Base-by-base conservation (phyloP, 1,140 invertebrate species). In the Bombus sibiricus region DNA sequence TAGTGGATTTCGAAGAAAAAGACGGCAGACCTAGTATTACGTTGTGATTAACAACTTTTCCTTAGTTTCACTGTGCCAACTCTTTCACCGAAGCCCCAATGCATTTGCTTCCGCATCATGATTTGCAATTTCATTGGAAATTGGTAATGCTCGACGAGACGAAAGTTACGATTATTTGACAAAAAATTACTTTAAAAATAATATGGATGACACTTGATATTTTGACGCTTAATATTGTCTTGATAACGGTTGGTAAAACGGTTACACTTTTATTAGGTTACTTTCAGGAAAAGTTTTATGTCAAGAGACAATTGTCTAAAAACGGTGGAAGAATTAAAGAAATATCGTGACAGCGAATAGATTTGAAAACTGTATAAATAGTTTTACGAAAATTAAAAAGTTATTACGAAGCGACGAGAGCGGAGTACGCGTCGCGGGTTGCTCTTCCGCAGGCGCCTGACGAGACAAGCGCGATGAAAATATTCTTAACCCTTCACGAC, bases 11-110 rank as follows among this genome's bases (percentile, higher is more conserved):
- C 15, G 47, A 84, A 81, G 37, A 25, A 34, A 47, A 10, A 28
- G 34, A 9, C 22, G 25, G 32, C 22, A 53, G 28, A 53, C 10
- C 3, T 18, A 8, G 34, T 25, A 39, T 22, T 34, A 68, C n/a
- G 64, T 59, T 37, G 18, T 9, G 71, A 84, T 84, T 72, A 79
- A 78, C 47, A 62, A 59, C 75, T 37, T 84, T 84, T 71, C 75
- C 75, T 79, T 78, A 84, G 82, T 84, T 84, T 78, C 82, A 79
- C 82, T 43, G 25, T 34, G 39, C 22, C 47, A 71, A 71, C 47
- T 66, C 74, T 83, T 83, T 83, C 74, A 78, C 82, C 78, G 18
- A 68, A 32, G n/a, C 32, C 22, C 41, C 41, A 0, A 69, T 13
- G 81, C 28, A 57, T 10, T 41, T 37, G 47, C 47, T 78, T 83